Conservation (phyloP, 2,797 vertebrate genomes). For the Darevskia mixta region DNA sequence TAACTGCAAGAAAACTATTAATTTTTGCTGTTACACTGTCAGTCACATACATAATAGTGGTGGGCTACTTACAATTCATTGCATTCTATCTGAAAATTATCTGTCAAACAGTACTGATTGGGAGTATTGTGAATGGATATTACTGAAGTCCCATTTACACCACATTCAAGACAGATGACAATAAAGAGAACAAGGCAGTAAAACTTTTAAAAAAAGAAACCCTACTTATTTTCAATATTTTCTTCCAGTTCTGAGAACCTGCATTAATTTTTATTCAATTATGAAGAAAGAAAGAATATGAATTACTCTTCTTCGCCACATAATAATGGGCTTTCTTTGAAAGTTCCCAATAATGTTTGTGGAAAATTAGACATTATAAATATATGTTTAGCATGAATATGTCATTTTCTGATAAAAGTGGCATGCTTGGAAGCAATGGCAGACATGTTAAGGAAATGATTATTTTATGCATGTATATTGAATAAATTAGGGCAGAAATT, state of each 20-base stretch:
- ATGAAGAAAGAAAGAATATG: not conserved
- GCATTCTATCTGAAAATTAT: constrained; percentile 23
- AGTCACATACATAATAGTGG: not conserved
- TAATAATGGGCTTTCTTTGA: not conserved
- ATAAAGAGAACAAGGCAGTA: not conserved
- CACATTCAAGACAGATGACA: not conserved
- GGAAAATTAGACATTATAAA: not conserved
- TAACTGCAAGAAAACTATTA: constrained; percentile 29
- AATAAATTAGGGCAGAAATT: not conserved
- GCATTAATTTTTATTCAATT: not conserved
- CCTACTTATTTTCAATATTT: constrained; percentile 4
- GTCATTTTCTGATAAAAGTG: rapidly evolving
- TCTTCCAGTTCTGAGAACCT: not conserved
- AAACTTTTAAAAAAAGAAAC: not conserved
- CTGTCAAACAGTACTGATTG: constrained; percentile 21
- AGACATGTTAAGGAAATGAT: not conserved
- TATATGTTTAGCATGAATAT: not conserved
- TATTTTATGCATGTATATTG: not conserved
- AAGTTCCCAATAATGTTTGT: not conserved
- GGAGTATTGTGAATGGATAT: constrained; percentile 16
- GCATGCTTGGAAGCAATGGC: rapidly evolving
- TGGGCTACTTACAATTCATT: constrained; percentile 11
- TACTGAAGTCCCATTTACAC: not conserved
- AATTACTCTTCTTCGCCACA: not conserved
- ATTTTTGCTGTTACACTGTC: constrained; percentile 13